A percentile compares a stretch with the other conserved stretches of the same genome.
These are phyloP conservation scores for Trichonephila clavipes DNA, from an alignment of 1,140 invertebrate genomes.

Conservation along the genomic window DNA sequence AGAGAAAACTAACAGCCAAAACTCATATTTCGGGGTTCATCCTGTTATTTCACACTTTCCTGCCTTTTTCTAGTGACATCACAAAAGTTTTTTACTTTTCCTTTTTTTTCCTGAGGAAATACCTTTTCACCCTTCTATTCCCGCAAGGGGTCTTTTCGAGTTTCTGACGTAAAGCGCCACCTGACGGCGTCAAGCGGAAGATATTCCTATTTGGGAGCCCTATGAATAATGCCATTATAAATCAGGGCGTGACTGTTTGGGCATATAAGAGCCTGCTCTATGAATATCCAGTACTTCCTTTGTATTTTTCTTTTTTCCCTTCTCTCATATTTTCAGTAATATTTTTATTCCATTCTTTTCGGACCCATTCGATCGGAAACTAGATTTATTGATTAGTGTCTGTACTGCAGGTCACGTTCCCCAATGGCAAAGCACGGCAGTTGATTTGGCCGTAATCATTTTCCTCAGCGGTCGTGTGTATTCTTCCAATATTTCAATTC, in stretches of 20 bases:
- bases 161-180: slow-evolving; percentile 26
- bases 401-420: slow-evolving; percentile 43
- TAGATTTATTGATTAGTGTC: slow-evolving; percentile 66
- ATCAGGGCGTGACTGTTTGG: slow-evolving; percentile 64
- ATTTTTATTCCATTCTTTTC: slow-evolving; percentile 52
- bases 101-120: neutral
- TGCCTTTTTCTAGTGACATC: slow-evolving; percentile 40
- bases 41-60: slow-evolving; percentile 67
- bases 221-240: slow-evolving; percentile 72
- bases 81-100: slow-evolving; percentile 22
- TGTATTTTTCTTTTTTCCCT: slow-evolving; percentile 58
- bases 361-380: slow-evolving; percentile 52
- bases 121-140: neutral
- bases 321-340: slow-evolving; percentile 44
- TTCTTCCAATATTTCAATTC: slow-evolving; percentile 54
- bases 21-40: slow-evolving; percentile 25
- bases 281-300: slow-evolving; percentile 43
- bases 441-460: slow-evolving; percentile 61
- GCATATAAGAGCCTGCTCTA: slow-evolving; percentile 36
- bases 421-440: slow-evolving; percentile 38
- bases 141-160: neutral
- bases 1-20: slow-evolving; percentile 34
- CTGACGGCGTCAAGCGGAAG: slow-evolving; percentile 28
- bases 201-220: slow-evolving; percentile 54
- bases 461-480: neutral